A percentile compares a stretch with the other conserved stretches of the same genome.
These are phyloP conservation scores for Cololabis saira DNA, from an alignment of 2,113 vertebrate genomes.

Conservation along the genomic window DNA sequence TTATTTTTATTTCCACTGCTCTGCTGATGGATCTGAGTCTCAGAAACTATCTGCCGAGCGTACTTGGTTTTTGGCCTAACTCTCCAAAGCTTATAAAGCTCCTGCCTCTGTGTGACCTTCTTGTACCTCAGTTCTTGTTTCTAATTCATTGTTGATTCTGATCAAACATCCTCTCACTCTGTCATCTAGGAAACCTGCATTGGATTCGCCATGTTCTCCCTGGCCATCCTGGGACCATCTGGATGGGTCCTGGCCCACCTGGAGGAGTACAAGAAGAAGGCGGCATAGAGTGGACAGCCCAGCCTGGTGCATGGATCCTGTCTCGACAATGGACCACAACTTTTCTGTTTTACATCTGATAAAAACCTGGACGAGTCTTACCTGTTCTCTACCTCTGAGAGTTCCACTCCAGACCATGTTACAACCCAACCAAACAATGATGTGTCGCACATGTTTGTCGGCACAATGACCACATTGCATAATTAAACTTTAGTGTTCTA, in stretches of 20 bases:
- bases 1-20: no score
- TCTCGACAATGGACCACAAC: slow-evolving; percentile 53
- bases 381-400: slow-evolving; percentile 47
- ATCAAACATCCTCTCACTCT: background rate
- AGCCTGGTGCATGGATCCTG: background rate
- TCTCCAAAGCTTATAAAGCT: background rate
- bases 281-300: slow-evolving; percentile 36
- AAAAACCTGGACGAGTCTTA: slow-evolving; percentile 26
- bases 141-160: no score
- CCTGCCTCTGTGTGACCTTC: background rate
- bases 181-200: slow-evolving; percentile 66
- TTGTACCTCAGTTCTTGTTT: no score
- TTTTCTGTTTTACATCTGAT: background rate
- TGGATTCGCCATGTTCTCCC: slow-evolving; percentile 29
- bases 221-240: slow-evolving; percentile 76
- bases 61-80: background rate
- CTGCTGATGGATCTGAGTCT: no score
- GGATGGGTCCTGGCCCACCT: slow-evolving; percentile 81
- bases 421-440: slow-evolving; percentile 2
- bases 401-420: slow-evolving; percentile 27
- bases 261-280: slow-evolving; percentile 79
- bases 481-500: slow-evolving; percentile 63
- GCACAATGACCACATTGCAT: slow-evolving; percentile 56
- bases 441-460: slow-evolving; percentile 24
- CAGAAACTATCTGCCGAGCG: no score